Percentiles rank a stretch among this genome's conserved stretches.
Conservation (phyloP, 1,140 invertebrate species). For the Dreissena rostriformis region DNA sequence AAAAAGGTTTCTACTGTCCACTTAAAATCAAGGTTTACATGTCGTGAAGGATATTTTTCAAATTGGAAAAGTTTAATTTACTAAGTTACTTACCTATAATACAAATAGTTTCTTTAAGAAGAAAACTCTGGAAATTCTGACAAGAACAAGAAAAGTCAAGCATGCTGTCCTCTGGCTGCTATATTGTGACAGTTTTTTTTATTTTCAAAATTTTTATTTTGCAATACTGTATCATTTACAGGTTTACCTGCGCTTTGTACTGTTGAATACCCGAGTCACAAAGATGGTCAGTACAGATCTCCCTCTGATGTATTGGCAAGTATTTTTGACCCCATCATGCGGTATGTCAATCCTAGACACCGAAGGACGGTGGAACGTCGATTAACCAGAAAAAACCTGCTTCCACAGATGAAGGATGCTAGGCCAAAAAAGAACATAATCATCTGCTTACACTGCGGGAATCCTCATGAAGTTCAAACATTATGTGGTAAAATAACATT, state of each 20-base stretch:
- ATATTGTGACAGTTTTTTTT: no score
- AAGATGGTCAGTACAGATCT: neutral
- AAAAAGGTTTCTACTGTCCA: no score
- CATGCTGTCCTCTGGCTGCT: no score
- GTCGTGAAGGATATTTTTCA: no score
- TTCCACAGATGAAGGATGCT: slow-evolving; percentile 85
- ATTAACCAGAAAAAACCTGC: slow-evolving; percentile 87
- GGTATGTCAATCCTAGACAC: slow-evolving; percentile 89
- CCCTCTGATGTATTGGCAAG: slow-evolving; percentile 51
- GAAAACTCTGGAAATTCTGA: no score
- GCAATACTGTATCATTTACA: slow-evolving; percentile 4
- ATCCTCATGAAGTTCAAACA: slow-evolving; percentile 88
- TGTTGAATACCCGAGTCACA: neutral
- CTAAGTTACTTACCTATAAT: no score
- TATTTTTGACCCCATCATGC: slow-evolving; percentile 85
- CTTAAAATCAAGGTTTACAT: no score
- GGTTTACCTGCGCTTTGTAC: slow-evolving; percentile 31
- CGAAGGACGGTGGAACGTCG: slow-evolving; percentile 89
- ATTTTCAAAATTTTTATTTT: neutral
- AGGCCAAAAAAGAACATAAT: slow-evolving; percentile 88
- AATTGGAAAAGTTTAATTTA: no score
- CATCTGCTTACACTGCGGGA: slow-evolving; percentile 90
- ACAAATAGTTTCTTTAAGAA: no score
- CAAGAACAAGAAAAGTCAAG: no score
- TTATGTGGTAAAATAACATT: slow-evolving; percentile 87